Evolutionary conservation across 2,888 invertebrate species (phyloP).

Genomic region (Xestia rhomboidea): DNA sequence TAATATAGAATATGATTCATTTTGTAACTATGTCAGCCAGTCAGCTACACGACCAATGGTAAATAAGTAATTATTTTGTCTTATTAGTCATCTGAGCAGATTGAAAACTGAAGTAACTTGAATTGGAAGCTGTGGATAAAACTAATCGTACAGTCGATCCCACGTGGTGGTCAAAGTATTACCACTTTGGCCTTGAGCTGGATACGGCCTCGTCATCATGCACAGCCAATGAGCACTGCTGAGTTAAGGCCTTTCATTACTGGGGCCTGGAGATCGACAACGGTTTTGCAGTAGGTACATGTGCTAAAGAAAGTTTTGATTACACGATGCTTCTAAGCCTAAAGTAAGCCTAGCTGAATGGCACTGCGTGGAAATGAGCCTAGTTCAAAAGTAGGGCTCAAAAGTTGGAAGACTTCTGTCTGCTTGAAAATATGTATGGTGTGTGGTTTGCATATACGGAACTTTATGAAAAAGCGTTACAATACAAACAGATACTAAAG

Average conservation of each 20-base stretch:
- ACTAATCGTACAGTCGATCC: background rate
- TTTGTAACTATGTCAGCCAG: constrained; percentile 20
- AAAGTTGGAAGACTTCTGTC: constrained; percentile 21
- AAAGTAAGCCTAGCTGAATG: constrained; percentile 29
- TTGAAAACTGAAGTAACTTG: constrained; percentile 8
- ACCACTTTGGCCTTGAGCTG: background rate
- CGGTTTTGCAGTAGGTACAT: background rate
- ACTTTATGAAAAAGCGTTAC: background rate
- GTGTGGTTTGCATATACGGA: background rate
- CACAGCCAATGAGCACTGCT: background rate
- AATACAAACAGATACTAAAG: background rate
- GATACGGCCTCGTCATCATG: background rate
- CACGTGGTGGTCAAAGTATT: background rate
- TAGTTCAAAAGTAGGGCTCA: constrained; percentile 42
- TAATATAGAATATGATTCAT: constrained; percentile 37
- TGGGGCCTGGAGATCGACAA: background rate
- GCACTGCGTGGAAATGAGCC: constrained; percentile 32
- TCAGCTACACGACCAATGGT: constrained; percentile 9
- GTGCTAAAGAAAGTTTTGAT: constrained; percentile 30
- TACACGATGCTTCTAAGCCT: constrained; percentile 20
- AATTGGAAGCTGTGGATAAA: background rate
- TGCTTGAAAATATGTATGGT: background rate
- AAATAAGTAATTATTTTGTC: constrained; percentile 13
- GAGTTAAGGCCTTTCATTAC: background rate
- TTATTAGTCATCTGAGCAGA: constrained; percentile 28